Percentiles rank a stretch among this genome's conserved stretches.
Evolutionary conservation across 2,797 vertebrate genomes (phyloP).

Genomic region (Onychomys torridus): DNA sequence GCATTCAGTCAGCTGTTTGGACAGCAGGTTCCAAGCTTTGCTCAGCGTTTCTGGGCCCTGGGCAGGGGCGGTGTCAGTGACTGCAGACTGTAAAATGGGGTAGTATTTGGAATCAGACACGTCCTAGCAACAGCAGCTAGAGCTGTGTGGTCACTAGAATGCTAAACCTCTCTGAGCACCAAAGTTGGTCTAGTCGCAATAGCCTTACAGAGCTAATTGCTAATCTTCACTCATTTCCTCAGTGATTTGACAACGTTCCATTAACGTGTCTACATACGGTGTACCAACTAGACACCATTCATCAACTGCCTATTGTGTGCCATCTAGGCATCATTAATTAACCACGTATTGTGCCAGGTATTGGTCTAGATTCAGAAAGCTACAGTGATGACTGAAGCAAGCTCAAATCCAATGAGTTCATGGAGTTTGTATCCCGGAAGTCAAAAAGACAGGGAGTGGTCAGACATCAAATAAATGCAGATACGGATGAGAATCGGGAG

Average conservation of each 20-base stretch:
- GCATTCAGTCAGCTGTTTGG: neutral
- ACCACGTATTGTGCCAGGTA: neutral
- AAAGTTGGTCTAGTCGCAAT: neutral
- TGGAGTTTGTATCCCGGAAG: neutral
- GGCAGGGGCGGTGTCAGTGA: neutral
- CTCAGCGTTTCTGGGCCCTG: neutral
- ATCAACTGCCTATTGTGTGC: neutral
- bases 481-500: neutral
- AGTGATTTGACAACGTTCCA: neutral
- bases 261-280: neutral
- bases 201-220: neutral
- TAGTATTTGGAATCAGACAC: neutral
- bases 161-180: neutral
- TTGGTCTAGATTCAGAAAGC: neutral
- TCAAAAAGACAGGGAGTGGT: neutral
- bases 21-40: neutral
- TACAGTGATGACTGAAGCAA: neutral
- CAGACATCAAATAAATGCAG: neutral
- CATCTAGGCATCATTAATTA: neutral
- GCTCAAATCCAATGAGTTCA: neutral
- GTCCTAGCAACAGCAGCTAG: too few relatives aligned
- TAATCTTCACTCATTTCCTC: neutral
- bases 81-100: neutral
- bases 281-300: neutral
- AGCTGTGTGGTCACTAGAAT: neutral